Conservation (phyloP, 2,888 invertebrate species). For the Zaprionus bogoriensis region DNA sequence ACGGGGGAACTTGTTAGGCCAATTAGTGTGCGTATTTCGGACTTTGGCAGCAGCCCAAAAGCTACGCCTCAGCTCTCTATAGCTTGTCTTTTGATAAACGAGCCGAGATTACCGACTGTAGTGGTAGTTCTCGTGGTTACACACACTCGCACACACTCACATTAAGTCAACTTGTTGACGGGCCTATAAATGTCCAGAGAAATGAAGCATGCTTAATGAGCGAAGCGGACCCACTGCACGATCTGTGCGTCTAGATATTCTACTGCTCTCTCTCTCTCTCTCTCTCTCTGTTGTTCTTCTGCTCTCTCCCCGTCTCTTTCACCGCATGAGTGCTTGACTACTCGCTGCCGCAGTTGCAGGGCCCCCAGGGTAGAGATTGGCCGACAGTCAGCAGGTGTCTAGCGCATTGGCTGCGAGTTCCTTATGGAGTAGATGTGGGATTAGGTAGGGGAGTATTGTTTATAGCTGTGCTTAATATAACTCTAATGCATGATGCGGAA, state of each 20-base stretch:
- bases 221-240: slow-evolving; percentile 43
- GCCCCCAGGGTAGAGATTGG: slow-evolving; percentile 19
- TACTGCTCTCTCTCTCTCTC: neutral
- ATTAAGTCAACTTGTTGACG: slow-evolving; percentile 60
- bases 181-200: slow-evolving; percentile 63
- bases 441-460: neutral
- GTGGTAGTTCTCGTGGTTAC: slow-evolving; percentile 1
- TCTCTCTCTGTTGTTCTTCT: neutral
- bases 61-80: slow-evolving; percentile 10
- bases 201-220: slow-evolving; percentile 72
- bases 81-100: slow-evolving; percentile 55
- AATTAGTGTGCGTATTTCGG: slow-evolving; percentile 66
- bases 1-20: slow-evolving; percentile 59
- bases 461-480: neutral
- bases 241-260: slow-evolving; percentile 33
- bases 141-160: slow-evolving; percentile 16
- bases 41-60: slow-evolving; percentile 40
- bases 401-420: slow-evolving; percentile 23
- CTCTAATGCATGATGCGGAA: neutral
- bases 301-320: neutral
- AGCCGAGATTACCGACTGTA: slow-evolving; percentile 60
- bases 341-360: no score
- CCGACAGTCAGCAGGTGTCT: slow-evolving; percentile 40
- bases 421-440: neutral
- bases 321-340: slow-evolving; percentile 7